Percentiles rank a stretch among this genome's conserved stretches.
Evolutionary conservation across 2,888 invertebrate species (phyloP).

Genomic region (Drosophila paracracens): DNA sequence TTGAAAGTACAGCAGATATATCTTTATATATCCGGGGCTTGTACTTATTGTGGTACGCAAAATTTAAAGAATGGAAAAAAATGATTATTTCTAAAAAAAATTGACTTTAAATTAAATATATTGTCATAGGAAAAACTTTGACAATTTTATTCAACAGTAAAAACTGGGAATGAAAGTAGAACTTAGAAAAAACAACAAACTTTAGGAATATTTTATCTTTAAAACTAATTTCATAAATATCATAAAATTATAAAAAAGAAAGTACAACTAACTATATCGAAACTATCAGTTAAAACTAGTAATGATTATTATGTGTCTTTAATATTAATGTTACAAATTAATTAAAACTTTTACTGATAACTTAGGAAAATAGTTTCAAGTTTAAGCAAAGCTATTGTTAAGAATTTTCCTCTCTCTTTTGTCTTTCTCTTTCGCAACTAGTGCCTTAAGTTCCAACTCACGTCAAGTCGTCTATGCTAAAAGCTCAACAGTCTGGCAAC

Average conservation of each 20-base stretch:
- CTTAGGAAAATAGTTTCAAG: background rate
- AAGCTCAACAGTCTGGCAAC: conserved; percentile 43
- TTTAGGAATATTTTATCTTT: background rate
- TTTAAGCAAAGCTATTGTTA: background rate
- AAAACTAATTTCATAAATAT: background rate
- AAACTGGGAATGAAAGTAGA: background rate
- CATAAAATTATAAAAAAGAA: too few relatives aligned
- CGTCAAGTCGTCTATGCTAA: background rate
- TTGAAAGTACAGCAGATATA: background rate
- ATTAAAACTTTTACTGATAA: background rate
- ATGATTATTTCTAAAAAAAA: background rate
- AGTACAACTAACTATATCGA: background rate
- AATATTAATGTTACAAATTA: background rate
- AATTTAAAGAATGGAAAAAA: background rate
- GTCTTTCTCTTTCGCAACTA: background rate
- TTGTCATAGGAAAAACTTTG: background rate
- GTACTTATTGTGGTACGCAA: background rate
- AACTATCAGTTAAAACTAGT: background rate
- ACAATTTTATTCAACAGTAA: background rate
- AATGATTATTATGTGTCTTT: background rate
- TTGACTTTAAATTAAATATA: background rate
- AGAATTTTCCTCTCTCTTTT: background rate
- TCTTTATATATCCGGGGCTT: accelerated
- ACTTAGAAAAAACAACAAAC: background rate
- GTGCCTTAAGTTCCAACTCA: background rate